A percentile compares a stretch with the other conserved stretches of the same genome.
phyloP scores from a whole-genome alignment of 2,797 vertebrate genomes.

The Coranthus polyacanthus region DNA sequence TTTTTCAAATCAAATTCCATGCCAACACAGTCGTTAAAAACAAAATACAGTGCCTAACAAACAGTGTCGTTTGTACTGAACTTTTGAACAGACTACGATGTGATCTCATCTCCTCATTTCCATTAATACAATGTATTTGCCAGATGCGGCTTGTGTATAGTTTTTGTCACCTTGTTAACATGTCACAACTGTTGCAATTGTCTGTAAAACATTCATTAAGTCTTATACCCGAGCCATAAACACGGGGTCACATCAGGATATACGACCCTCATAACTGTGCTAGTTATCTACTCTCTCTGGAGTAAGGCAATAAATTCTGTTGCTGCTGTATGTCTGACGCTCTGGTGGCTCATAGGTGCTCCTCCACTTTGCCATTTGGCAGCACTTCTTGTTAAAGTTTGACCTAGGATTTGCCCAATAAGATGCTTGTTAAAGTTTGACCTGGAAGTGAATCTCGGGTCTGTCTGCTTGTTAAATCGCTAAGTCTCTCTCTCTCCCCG shows the following conservation, averaged over 20 bases:
- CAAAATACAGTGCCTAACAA: not conserved
- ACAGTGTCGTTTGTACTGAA: constrained; percentile 1
- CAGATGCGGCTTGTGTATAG: constrained; percentile 31
- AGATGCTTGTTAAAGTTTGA: constrained; percentile 69
- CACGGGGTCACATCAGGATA: constrained; percentile 61
- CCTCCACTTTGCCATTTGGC: constrained; percentile 45
- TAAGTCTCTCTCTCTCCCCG: constrained; percentile 13
- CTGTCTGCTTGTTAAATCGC: constrained; percentile 60
- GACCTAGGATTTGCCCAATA: constrained; percentile 65
- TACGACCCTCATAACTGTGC: constrained; percentile 62
- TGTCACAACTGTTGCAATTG: constrained; percentile 37
- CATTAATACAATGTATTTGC: constrained; percentile 6
- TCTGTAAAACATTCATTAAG: constrained; percentile 75
- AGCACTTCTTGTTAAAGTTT: constrained; percentile 66
- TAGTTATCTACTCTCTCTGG: constrained; percentile 46
- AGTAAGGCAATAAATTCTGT: constrained; percentile 44
- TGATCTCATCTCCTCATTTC: constrained; percentile 17
- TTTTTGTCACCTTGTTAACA: constrained; percentile 45
- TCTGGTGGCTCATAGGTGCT: constrained; percentile 18
- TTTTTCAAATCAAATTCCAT: not conserved
- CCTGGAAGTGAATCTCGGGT: constrained; percentile 60
- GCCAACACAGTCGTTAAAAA: constrained; percentile 18
- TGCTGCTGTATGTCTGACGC: constrained; percentile 33
- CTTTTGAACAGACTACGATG: not conserved
- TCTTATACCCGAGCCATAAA: constrained; percentile 64